These are phyloP conservation scores for Ornithoptera priamus DNA, from an alignment of 2,888 invertebrate species.

Conservation along the genomic window DNA sequence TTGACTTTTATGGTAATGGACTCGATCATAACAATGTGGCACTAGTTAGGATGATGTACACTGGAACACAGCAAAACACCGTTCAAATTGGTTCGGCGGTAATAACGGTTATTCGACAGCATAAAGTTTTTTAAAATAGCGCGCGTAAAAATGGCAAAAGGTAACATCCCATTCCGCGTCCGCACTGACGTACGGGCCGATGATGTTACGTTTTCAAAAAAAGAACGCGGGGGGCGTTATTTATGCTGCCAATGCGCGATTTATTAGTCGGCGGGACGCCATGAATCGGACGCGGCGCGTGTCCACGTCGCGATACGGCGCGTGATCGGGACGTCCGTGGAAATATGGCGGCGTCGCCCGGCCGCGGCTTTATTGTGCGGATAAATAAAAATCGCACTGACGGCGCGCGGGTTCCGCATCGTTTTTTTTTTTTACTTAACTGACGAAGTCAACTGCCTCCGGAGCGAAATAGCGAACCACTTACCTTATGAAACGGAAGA, in stretches of 20 bases:
- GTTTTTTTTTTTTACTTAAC: too few species aligned
- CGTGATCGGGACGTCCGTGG: constrained; percentile 38
- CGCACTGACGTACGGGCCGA: constrained; percentile 25
- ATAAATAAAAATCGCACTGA: constrained; percentile 28
- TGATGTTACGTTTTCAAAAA: constrained; percentile 17
- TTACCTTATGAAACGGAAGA: too few species aligned
- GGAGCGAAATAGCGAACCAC: too few species aligned
- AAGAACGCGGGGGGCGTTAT: constrained; percentile 39
- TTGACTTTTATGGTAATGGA: too few species aligned
- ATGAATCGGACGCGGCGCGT: constrained; percentile 43
- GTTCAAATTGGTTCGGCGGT: too few species aligned
- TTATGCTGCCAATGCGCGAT: constrained; percentile 46
- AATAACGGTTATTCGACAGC: too few species aligned
- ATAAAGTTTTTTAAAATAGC: neutral
- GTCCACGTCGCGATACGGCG: constrained; percentile 41
- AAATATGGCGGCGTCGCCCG: constrained; percentile 39
- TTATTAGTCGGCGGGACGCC: constrained; percentile 47
- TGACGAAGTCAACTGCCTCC: too few species aligned
- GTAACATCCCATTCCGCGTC: constrained; percentile 19
- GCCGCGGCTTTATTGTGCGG: constrained; percentile 28
- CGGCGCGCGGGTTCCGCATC: neutral
- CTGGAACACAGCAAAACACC: too few species aligned
- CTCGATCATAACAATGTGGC: too few species aligned
- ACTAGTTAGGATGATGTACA: too few species aligned
- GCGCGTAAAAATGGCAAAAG: constrained; percentile 15